Percentiles rank a stretch among this genome's conserved stretches.
phyloP scores from a whole-genome alignment of 2,888 invertebrate species.

The Plutella xylostella region DNA sequence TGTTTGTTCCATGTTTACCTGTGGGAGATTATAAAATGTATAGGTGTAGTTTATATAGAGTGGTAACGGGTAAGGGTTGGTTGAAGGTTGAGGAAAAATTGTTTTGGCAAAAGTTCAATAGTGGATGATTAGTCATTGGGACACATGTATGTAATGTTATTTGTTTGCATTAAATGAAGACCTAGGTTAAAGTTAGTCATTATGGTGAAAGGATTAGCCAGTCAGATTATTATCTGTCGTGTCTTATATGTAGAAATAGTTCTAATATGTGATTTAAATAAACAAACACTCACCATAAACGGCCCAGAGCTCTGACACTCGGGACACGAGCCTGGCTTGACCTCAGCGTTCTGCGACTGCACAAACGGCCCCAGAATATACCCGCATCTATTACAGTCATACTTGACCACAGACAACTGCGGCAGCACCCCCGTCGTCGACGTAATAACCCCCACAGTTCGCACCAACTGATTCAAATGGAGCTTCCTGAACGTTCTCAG shows the following conservation, averaged over 20 bases:
- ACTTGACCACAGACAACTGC: slow-evolving; percentile 95
- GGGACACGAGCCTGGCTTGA: slow-evolving; percentile 96
- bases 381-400: slow-evolving; percentile 96
- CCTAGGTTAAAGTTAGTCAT: too few relatives aligned
- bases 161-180: too few relatives aligned
- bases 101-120: too few relatives aligned
- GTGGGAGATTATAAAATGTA: slow-evolving; percentile 13
- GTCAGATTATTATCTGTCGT: too few relatives aligned
- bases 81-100: too few relatives aligned
- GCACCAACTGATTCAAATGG: slow-evolving; percentile 93
- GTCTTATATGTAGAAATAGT: too few relatives aligned
- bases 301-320: slow-evolving; percentile 98
- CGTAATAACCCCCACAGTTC: slow-evolving; percentile 91
- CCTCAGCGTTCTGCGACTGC: slow-evolving; percentile 93
- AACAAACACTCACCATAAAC: slow-evolving; percentile 76
- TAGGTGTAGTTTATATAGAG: too few relatives aligned
- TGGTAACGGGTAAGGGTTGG: too few relatives aligned
- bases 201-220: too few relatives aligned
- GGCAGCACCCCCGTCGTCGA: slow-evolving; percentile 96
- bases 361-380: slow-evolving; percentile 96
- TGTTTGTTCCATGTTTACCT: slow-evolving; percentile 99
- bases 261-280: not conserved
- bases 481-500: slow-evolving; percentile 90
- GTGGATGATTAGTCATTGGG: too few relatives aligned
- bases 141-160: too few relatives aligned